Evolutionary conservation across 2,113 vertebrate genomes (phyloP).

Genomic region (Megaceryle torquata): DNA sequence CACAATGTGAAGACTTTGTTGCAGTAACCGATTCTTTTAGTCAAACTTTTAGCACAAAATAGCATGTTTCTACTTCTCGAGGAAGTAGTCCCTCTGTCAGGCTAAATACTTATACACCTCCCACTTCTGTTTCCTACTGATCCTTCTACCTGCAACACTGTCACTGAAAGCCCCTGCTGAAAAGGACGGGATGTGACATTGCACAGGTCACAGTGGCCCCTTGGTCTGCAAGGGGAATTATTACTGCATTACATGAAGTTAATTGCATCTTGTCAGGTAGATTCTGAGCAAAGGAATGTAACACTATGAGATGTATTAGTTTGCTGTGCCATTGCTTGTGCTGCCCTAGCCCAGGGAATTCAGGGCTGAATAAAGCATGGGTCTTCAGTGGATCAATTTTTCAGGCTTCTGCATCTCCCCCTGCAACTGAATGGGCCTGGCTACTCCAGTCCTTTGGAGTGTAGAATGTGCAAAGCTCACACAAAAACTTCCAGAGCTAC

Average conservation of each 20-base stretch:
- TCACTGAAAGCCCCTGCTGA: neutral
- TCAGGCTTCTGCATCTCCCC: neutral
- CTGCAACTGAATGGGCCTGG: neutral
- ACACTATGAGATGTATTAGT: neutral
- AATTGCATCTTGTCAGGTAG: neutral
- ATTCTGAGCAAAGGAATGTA: neutral
- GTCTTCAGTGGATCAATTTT: neutral
- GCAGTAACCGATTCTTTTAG: neutral
- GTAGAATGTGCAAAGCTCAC: neutral
- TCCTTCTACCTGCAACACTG: neutral
- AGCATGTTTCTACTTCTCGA: neutral
- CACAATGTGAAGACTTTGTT: neutral
- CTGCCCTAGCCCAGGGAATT: neutral
- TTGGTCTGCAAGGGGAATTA: neutral
- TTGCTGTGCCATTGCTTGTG: neutral
- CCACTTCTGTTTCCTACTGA: neutral
- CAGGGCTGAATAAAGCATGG: neutral
- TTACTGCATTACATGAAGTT: neutral
- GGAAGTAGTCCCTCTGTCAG: neutral
- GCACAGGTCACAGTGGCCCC: neutral
- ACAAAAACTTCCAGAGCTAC: neutral
- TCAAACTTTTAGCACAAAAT: neutral
- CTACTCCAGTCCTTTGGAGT: neutral
- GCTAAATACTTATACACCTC: neutral
- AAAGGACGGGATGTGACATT: neutral